Conservation (phyloP, 2,888 invertebrate species). For the Lasioglossum calceatum region DNA sequence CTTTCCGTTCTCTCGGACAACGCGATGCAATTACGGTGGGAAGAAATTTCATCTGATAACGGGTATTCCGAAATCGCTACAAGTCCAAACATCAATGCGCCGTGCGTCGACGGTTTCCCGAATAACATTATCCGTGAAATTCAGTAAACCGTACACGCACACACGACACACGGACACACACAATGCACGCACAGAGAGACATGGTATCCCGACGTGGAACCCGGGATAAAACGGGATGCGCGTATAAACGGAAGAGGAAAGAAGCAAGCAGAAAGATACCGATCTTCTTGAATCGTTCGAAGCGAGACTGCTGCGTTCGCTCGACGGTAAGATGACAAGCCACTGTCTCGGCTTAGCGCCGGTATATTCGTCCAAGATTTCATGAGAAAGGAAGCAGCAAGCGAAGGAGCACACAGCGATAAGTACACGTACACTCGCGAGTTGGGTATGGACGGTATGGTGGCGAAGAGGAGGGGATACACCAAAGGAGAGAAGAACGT, state of each 20-base stretch:
- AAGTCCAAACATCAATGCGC: slow-evolving; percentile 11
- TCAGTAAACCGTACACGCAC: background rate
- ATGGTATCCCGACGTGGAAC: background rate
- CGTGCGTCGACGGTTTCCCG: slow-evolving; percentile 7
- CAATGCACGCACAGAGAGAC: too few relatives aligned
- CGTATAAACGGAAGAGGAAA: background rate
- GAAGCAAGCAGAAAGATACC: background rate
- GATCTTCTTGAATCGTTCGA: background rate
- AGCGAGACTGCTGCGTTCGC: background rate
- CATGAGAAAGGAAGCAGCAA: slow-evolving; percentile 68
- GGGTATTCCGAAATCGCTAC: slow-evolving; percentile 26
- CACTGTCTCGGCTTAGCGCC: slow-evolving; percentile 34
- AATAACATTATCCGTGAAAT: slow-evolving; percentile 12
- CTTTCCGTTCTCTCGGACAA: background rate
- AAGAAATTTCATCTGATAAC: slow-evolving; percentile 7
- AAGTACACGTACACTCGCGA: slow-evolving; percentile 57
- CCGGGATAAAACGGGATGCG: background rate
- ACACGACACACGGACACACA: background rate
- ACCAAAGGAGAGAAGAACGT: slow-evolving; percentile 71
- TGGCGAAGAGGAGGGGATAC: slow-evolving; percentile 54
- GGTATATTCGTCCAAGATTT: slow-evolving; percentile 63
- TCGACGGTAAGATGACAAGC: slow-evolving; percentile 45
- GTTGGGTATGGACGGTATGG: slow-evolving; percentile 48
- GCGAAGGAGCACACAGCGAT: slow-evolving; percentile 59
- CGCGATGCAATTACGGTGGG: background rate